Base-by-base conservation (phyloP, 2,888 invertebrate species). In the Apomyelois bistriatella region DNA sequence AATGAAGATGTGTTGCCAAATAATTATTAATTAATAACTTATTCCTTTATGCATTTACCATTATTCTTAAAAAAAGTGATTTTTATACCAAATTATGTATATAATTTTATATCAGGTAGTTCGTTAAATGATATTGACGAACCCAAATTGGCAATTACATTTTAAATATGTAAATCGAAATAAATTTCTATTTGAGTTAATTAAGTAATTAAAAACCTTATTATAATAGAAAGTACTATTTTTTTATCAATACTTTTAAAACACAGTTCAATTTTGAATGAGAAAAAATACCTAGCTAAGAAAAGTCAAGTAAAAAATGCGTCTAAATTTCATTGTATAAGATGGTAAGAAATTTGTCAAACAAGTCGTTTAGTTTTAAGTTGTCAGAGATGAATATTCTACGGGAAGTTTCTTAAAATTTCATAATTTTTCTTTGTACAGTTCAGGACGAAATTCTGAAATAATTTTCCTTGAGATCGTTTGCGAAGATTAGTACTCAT, bases 291-390 rank as follows among this genome's bases (percentile, higher is more conserved):
- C 8, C 16, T 16, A 41, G 1, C 35, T 32, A 32, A 9, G 32
- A 15, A 15, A 10, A 1, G 13, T 30, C 16, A 28, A 48, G 38
- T 48, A 9, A 48, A 30, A 9, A 28, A 32, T 32, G 38, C 30
- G 40, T 41, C 40, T 50, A 40, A 50, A 40, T 50, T 50, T 37
- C n/a, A 30, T 40, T 2, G 22, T 13, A 17, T 5, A 22, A 48
- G 3, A 30, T 40, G 30, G 40, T 41, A 7, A 2, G 13, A 7
- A 40, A 12, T 40, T 40, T 30, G 16, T 22, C 22, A 13, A 30
- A 50, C 7, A 41, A 50, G 40, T 50, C 49, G 40, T 40, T 49
- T 30, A 40, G 16, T 40, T 49, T 38, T 3, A 50, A 50, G 49
- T 40, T 41, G 49, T 41, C 49, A 38, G 12, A 40, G 41, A 40